A percentile compares a stretch with the other conserved stretches of the same genome.
Evolutionary conservation across 2,113 vertebrate genomes (phyloP).

Genomic region (Rhinopomastus cyanomelas): DNA sequence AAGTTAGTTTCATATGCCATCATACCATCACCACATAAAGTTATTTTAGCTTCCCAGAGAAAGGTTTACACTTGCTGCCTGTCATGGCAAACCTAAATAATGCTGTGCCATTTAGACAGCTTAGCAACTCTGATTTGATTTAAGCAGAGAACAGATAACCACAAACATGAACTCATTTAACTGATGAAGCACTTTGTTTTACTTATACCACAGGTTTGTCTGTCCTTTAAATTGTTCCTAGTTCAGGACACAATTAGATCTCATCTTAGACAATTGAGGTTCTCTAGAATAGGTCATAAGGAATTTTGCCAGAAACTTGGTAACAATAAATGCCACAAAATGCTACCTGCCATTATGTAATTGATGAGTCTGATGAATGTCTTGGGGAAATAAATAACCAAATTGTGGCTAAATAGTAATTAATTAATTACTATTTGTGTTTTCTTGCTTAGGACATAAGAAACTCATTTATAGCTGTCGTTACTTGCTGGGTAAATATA

Average conservation of each 20-base stretch:
- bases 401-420: neutral
- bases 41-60: neutral
- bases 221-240: neutral
- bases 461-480: slow-evolving; percentile 43
- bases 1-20: neutral
- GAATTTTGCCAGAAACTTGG: neutral
- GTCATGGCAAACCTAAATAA: neutral
- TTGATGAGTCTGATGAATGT: neutral
- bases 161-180: neutral
- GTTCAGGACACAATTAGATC: neutral
- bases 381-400: neutral
- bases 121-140: neutral
- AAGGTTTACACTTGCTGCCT: neutral
- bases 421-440: slow-evolving; percentile 33
- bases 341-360: neutral
- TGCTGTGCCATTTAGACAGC: neutral
- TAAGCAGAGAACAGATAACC: neutral
- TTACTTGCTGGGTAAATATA: slow-evolving; percentile 44
- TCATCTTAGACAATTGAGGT: neutral
- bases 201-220: neutral
- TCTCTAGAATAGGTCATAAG: neutral
- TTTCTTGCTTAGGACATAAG: slow-evolving; percentile 5
- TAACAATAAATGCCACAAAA: neutral
- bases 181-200: neutral
- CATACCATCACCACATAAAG: neutral